phyloP scores from a whole-genome alignment of 2,113 vertebrate genomes.

The Burhinus oedicnemus region DNA sequence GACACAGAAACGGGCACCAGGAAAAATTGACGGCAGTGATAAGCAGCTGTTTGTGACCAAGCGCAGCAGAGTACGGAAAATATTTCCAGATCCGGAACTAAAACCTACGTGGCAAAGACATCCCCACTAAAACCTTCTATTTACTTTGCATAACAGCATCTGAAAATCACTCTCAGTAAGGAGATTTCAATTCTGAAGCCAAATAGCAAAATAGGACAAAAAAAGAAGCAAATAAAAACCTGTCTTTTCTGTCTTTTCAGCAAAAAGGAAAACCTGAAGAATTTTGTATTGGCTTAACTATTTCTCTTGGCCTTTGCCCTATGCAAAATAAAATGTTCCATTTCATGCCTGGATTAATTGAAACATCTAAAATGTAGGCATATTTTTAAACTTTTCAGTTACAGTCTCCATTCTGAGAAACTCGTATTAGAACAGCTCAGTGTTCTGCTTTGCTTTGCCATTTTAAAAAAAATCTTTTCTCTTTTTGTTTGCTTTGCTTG shows the following conservation, averaged over 20 bases:
- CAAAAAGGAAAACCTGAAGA: slow-evolving; percentile 44
- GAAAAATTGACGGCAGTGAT: background rate
- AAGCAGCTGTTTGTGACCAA: background rate
- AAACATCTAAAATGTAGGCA: background rate
- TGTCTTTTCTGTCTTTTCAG: slow-evolving; percentile 34
- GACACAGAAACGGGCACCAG: background rate
- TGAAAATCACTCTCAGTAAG: background rate
- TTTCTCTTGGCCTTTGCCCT: slow-evolving; percentile 54
- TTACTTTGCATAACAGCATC: background rate
- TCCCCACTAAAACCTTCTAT: background rate
- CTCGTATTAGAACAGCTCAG: background rate
- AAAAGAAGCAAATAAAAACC: background rate
- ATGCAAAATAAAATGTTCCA: background rate
- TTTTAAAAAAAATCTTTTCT: background rate
- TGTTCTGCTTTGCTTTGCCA: background rate
- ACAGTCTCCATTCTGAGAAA: background rate
- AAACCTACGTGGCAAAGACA: background rate
- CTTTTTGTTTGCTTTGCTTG: background rate
- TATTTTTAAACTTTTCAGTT: background rate
- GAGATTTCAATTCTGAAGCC: background rate
- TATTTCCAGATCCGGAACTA: background rate
- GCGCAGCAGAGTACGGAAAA: background rate
- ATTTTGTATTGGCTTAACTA: slow-evolving; percentile 17
- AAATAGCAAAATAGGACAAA: background rate
- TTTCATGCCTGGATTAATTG: background rate